Evolutionary conservation across 2,888 invertebrate genomes (phyloP), one percentile per base, ranked within the genome.

Genomic region (Amphipyra tragopoginis): DNA sequence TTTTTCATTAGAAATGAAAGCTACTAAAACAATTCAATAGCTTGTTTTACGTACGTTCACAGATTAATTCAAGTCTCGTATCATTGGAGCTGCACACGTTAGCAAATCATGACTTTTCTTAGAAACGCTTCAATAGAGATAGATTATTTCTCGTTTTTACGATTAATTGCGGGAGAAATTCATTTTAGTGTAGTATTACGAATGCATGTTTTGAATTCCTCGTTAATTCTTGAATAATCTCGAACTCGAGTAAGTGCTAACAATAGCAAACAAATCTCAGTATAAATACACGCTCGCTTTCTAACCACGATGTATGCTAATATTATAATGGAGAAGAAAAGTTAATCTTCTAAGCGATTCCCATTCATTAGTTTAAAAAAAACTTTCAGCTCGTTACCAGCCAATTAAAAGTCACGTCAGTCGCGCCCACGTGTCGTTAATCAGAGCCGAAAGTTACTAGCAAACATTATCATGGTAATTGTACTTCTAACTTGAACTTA

Each of bases 1-100:
- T 88, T 90, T 89, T 90, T 89, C 86, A 82, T 86, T 78, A 81
- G 77, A 89, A 89, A 86, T 72, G 90, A 91, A 90, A 92, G 90
- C 86, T 75, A 77, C 83, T 83, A 84, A 87, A 86, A 86, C 86
- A 83, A 86, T 86, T 86, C 84, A 88, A 89, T 89, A 79, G 86
- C 80, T 86, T 78, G 79, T 79, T 82, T 81, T 80, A 82, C 77
- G 83, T 83, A 80, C 76, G 69, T 80, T 86, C 85, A 83, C 85
- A 85, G 85, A 85, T 86, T 84, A 84, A 85, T 87, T 84, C 82
- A 80, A 83, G 81, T 67, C 75, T 75, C 73, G 75, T 82, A 78
- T 79, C 69, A 84, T 83, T 80, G 77, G 80, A 76, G 76, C 81
- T 61, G 61, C 65, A 80, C 83, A 82, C 82, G 81, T 84, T 81